Evolutionary conservation across 2,113 vertebrate species (phyloP), one percentile per base, ranked within the genome.

Genomic region (Zapornia atra): DNA sequence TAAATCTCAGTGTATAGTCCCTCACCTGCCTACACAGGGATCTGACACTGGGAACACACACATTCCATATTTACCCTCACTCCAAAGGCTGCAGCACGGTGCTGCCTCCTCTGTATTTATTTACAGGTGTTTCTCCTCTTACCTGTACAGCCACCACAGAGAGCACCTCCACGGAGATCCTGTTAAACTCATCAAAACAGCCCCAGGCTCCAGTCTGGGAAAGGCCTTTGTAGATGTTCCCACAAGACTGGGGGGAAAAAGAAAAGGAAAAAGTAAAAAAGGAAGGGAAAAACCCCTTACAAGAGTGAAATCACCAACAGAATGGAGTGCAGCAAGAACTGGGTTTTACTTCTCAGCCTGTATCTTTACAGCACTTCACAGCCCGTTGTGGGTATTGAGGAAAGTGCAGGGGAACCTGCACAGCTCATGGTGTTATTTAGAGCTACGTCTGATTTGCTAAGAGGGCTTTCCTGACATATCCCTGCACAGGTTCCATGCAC

Each of bases 121-220:
- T 40, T 33, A 66, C 12, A 5, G 40, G 28, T 4, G 3, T 60
- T 64, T 85, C 64, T 82, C 59, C 66, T 81, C 98, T 96, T 97
- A 99, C 99, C 99, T 99, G 99, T 4, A 99, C 99, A 12, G 99
- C 99, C 69, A 99, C 99, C 87, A 99, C 99, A 2, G 99, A 99
- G 83, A 99, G 97, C 60, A 99, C 99, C 84, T 99, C 99, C 91
- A 99, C 99, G 1, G 99, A 99, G 93, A 99, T 99, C 93, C 99
- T 98, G 97, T 99, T 99, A 89, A 99, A 99, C 82, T 99, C 99
- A 79, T 99, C 99, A 86, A 99, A 99, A 97, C 99, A 99, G 96
- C 99, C 99, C 99, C 99, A 99, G 61, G 99, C 99, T n/a, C 99
- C 99, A 0, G 99, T 99, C 98, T 99, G 99, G 75, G 99, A 99